Conservation (phyloP, 92 coral and sea anemone species). For the Epizoanthus rinbou region DNA sequence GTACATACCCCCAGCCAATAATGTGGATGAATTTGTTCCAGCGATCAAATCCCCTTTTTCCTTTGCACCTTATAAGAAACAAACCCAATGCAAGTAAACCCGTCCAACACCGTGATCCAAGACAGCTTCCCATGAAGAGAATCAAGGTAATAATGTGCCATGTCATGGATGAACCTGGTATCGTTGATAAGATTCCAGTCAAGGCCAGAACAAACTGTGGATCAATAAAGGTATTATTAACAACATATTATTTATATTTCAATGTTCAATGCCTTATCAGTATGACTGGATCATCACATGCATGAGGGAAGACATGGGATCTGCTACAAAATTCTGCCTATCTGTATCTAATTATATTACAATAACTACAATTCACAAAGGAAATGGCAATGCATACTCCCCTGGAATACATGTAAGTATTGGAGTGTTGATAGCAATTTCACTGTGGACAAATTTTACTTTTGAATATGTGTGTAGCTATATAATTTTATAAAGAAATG, state of each 20-base stretch:
- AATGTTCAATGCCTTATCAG: neutral
- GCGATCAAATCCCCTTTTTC: constrained; percentile 30
- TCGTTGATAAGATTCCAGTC: constrained; percentile 8
- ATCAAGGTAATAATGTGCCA: constrained; percentile 52
- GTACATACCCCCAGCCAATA: constrained; percentile 77
- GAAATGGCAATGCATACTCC: no score
- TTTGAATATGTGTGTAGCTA: no score
- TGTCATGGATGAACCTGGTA: constrained; percentile 5
- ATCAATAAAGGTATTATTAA: neutral
- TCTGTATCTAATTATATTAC: no score
- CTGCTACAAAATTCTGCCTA: no score
- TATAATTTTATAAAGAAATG: no score
- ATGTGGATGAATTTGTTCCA: constrained; percentile 57
- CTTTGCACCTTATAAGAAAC: constrained; percentile 73
- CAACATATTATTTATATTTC: constrained; percentile 4
- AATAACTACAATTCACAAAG: no score
- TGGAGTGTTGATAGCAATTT: no score
- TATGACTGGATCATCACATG: no score
- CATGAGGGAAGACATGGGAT: no score
- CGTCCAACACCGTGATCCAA: constrained; percentile 84
- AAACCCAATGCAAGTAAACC: constrained; percentile 75
- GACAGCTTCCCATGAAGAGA: constrained; percentile 50
- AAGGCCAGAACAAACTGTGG: constrained; percentile 28
- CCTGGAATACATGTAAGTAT: no score
- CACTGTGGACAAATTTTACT: no score